Conservation (phyloP, 2,797 vertebrate species). For the Oreochromis grahami region DNA sequence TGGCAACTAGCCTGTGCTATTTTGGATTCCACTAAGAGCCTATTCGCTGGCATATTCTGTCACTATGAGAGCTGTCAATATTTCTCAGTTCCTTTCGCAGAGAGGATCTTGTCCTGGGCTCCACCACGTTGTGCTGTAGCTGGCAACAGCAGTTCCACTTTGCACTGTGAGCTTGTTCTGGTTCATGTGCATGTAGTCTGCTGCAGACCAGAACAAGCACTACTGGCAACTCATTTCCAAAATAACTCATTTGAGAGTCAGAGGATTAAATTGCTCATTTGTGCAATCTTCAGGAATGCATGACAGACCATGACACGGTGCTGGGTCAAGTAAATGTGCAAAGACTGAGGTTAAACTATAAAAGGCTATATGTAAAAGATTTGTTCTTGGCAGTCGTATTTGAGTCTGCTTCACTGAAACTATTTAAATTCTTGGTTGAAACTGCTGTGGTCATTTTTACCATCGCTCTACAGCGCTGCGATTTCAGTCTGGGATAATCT, state of each 20-base stretch:
- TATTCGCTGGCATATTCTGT: neutral
- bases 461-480: neutral
- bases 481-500: slow-evolving; percentile 1
- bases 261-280: neutral
- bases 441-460: neutral
- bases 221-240: neutral
- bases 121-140: neutral
- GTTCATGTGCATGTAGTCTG: neutral
- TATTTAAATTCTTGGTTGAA: neutral
- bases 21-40: neutral
- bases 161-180: neutral
- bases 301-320: neutral
- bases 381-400: neutral
- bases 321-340: neutral
- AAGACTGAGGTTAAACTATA: neutral
- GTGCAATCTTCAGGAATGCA: neutral
- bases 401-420: neutral
- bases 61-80: neutral
- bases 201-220: neutral
- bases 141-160: neutral
- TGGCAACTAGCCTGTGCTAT: neutral
- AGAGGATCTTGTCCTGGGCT: neutral
- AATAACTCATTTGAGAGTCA: neutral
- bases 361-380: neutral
- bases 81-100: neutral